Evolutionary conservation across 2,113 vertebrate genomes (phyloP).

Genomic region (Calyptommatus sinebrachiatus): DNA sequence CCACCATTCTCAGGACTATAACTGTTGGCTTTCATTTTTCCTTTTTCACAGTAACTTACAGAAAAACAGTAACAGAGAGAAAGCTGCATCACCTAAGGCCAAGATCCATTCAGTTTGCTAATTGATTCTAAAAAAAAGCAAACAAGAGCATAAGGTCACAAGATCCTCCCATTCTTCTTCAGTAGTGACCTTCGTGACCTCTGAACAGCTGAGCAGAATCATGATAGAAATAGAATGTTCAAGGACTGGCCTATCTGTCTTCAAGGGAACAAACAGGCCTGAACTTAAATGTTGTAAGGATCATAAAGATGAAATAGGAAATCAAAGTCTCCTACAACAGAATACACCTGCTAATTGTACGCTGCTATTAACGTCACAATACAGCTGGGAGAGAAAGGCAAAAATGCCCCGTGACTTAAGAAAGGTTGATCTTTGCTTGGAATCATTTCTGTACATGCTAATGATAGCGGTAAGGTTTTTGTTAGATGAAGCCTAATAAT

Average conservation of each 20-base stretch:
- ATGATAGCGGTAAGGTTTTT: background rate
- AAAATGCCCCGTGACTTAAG: background rate
- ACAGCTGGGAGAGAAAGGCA: background rate
- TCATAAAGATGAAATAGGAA: background rate
- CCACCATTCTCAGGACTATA: too few relatives aligned
- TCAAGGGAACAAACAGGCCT: background rate
- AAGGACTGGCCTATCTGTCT: background rate
- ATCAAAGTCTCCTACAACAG: background rate
- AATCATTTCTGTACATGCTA: background rate
- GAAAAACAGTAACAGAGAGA: too few relatives aligned
- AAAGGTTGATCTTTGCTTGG: conserved; percentile 4
- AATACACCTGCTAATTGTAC: background rate
- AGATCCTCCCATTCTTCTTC: background rate
- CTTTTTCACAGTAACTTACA: too few relatives aligned
- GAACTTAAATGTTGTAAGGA: background rate
- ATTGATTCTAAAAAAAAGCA: background rate
- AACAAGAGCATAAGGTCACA: background rate
- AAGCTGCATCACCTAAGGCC: too few relatives aligned
- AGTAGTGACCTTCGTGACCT: too few relatives aligned
- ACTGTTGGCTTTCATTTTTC: too few relatives aligned
- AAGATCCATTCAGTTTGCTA: too few relatives aligned
- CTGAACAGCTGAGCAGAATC: too few relatives aligned
- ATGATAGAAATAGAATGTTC: background rate
- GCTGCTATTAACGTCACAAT: background rate
- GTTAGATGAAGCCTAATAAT: conserved; percentile 4